These are phyloP conservation scores for Aleiodes testaceus DNA, from an alignment of 2,888 invertebrate species.

Conservation along the genomic window DNA sequence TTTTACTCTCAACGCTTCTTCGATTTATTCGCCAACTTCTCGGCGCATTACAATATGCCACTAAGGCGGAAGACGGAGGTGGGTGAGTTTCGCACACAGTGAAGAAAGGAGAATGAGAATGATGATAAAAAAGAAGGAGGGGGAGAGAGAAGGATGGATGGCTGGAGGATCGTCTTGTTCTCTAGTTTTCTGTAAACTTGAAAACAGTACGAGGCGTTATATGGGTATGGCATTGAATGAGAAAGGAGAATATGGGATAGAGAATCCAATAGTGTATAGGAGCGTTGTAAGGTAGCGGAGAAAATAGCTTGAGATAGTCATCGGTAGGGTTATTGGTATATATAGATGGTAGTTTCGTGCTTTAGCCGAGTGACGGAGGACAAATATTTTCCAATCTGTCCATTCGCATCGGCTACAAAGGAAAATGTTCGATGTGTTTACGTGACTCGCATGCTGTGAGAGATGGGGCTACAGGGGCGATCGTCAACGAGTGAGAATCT, in stretches of 20 bases:
- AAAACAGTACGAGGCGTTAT: neutral
- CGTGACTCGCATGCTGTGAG: conserved; percentile 57
- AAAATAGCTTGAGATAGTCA: neutral
- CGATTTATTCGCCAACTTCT: conserved; percentile 73
- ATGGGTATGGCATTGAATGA: too few relatives aligned
- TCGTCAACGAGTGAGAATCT: conserved; percentile 45
- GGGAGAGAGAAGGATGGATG: neutral
- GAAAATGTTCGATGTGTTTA: conserved; percentile 59
- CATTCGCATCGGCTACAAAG: conserved; percentile 57
- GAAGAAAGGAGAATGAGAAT: neutral
- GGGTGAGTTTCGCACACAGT: conserved; percentile 26
- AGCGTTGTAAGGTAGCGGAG: neutral
- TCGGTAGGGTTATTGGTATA: conserved; percentile 3
- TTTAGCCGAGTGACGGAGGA: conserved; percentile 46
- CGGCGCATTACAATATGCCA: conserved; percentile 72
- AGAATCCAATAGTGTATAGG: neutral
- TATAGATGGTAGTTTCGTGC: conserved; percentile 2
- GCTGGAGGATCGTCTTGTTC: neutral
- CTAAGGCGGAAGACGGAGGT: conserved; percentile 46
- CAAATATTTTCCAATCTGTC: conserved; percentile 64
- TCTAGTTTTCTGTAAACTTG: conserved; percentile 13
- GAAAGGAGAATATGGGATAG: neutral
- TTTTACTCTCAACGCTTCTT: conserved; percentile 74
- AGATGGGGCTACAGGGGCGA: conserved; percentile 35
- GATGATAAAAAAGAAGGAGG: conserved; percentile 1